These are phyloP conservation scores for Neocrepidodera transversa DNA, from an alignment of 2,888 invertebrate genomes.

Conservation along the genomic window DNA sequence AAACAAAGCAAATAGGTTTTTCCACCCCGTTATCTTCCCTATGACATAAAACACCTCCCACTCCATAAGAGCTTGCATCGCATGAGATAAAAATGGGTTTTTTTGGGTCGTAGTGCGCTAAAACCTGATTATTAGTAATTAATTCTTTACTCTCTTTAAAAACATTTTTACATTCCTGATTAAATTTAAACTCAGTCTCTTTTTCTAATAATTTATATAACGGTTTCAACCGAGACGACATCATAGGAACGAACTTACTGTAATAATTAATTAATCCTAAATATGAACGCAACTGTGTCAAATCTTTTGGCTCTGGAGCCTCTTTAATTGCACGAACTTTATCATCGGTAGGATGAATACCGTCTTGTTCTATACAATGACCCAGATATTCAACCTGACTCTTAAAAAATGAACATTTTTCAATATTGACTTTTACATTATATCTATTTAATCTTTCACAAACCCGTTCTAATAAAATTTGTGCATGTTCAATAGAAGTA, in stretches of 20 bases:
- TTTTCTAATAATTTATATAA: slow-evolving; percentile 5
- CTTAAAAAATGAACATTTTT: too few relatives aligned
- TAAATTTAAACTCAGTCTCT: not conserved
- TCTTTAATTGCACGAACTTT: slow-evolving; percentile 1
- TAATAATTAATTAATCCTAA: slow-evolving; percentile 15
- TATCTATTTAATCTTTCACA: not conserved
- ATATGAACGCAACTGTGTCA: slow-evolving; percentile 4
- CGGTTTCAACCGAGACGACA: not conserved
- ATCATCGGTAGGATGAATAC: too few relatives aligned
- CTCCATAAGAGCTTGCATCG: slow-evolving; percentile 1
- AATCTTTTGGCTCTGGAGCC: slow-evolving; percentile 8
- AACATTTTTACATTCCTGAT: not conserved
- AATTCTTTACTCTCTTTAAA: slow-evolving; percentile 8
- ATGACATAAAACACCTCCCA: too few relatives aligned
- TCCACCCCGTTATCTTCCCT: too few relatives aligned
- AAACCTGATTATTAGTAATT: not conserved
- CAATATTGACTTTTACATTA: too few relatives aligned
- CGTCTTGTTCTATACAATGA: slow-evolving; percentile 3
- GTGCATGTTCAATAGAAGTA: too few relatives aligned
- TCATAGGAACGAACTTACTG: slow-evolving; percentile 5
- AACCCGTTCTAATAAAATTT: not conserved
- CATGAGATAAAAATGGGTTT: not conserved
- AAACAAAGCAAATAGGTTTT: not conserved
- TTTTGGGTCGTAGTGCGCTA: slow-evolving; percentile 1
- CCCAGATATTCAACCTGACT: too few relatives aligned